Evolutionary conservation across 1,140 invertebrate species (phyloP), one percentile per base, ranked within the genome.

Genomic region (Caerostris darwini): DNA sequence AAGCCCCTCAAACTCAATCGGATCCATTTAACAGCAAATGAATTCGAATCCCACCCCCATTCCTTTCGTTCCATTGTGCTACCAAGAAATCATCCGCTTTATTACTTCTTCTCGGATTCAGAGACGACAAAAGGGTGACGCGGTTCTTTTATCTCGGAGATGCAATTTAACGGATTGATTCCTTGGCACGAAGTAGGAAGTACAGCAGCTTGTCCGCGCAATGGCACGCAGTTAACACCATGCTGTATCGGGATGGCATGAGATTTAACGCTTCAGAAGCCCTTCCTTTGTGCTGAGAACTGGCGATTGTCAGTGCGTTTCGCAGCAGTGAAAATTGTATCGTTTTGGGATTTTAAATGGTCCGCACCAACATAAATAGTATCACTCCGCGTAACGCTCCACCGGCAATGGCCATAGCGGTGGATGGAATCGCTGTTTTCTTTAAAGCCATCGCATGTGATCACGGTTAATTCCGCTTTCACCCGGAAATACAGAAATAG

Each of bases 211-310:
- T 71, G 69, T 34, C 69, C 34, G 69, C 7, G 4, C 69, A 71
- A n/a, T 8, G 69, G 69, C n/a, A 34, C 10, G 69, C 7, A 34
- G 69, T 71, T 71, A 71, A 71, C 69, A 71, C 69, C 69, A 19
- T 34, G 19, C 6, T 50, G 34, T 34, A 34, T 34, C 0, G 10
- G 69, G 10, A 71, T 12, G 69, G 69, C 69, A 71, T 19, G 69
- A 71, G 69, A 71, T 71, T 71, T 71, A 71, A 71, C 69, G 69
- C 69, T 71, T 50, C 69, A 34, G 6, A 71, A 19, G 69, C 7
- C 19, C 8, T 71, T 71, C 19, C 34, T 71, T 71, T 71, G 69
- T 71, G n/a, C 69, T 34, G 34, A 34, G 34, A 34, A 34, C 34
- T 34, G 34, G 34, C 34, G 34, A 34, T 34, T 34, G 34, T 34